Evolutionary conservation across 2,888 invertebrate species (phyloP), one percentile per base, ranked within the genome.

Genomic region (Globia sparganii): DNA sequence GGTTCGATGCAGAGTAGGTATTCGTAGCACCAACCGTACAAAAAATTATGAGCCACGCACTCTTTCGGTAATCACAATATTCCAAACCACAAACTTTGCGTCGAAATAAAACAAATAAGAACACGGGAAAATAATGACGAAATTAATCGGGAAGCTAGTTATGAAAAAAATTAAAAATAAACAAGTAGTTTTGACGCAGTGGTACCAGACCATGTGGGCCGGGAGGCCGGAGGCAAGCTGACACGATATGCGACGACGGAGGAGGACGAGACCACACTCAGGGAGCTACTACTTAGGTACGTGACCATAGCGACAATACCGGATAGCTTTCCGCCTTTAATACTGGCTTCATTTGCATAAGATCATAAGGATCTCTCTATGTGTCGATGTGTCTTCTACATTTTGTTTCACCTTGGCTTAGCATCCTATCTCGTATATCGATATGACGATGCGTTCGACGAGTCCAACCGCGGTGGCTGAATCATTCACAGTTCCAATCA

Each of bases 201-300:
- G 94, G 95, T 95, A 94, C 96, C 96, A 92, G 97, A 97, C 89
- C 96, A 97, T 97, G 97, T 94, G 95, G 95, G 94, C 96, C 95
- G 95, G 95, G 96, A 95, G 96, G 96, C 96, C 95, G 97, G 97
- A 94, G 95, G 97, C 94, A 97, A 97, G 97, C 97, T 97, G 97
- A 97, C 97, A 97, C 97, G 98, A 97, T 97, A 98, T 98, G 98
- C 97, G 97, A 97, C 98, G 98, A 97, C 97, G 97, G 98, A 98
- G 97, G 98, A 98, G 97, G 98, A 99, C 97, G 98, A 99, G 97
- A 98, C 98, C 97, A 98, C 98, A 97, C 98, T 99, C 97, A 98
- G 98, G 97, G 98, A 98, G 98, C 98, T 99, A 97, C 98, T 99
- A 97, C 98, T 98, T 98, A 98, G 98, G 98, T 98, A 98, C 97